Percentiles rank a stretch among this genome's conserved stretches.
phyloP scores from a whole-genome alignment of 2,113 vertebrate species.

The Gambusia affinis region DNA sequence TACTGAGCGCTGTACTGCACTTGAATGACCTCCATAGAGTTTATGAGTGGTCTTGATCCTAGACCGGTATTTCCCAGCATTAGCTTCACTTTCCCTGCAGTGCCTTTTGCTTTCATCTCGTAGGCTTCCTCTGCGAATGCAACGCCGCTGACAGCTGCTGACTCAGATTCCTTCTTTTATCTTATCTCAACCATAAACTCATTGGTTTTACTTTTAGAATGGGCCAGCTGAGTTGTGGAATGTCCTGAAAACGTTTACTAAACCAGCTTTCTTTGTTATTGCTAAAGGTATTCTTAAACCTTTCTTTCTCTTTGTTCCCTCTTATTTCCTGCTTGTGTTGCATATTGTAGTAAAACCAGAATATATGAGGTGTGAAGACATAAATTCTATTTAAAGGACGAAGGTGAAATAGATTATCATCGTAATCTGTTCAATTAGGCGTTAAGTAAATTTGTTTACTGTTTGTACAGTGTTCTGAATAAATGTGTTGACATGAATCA shows the following conservation, averaged over 20 bases:
- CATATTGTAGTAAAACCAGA: constrained; percentile 10
- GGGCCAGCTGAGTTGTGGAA: neutral
- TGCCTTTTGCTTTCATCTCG: constrained; percentile 41
- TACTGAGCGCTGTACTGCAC: neutral
- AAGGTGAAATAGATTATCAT: neutral
- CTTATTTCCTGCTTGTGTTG: neutral
- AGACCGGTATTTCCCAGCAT: constrained; percentile 9
- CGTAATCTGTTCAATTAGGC: neutral
- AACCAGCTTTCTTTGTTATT: constrained; percentile 7
- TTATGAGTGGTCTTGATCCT: constrained; percentile 32
- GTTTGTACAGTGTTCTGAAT: neutral
- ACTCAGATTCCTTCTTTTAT: constrained; percentile 51
- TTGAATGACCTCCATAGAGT: constrained; percentile 16
- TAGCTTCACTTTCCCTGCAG: constrained; percentile 3
- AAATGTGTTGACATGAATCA: neutral
- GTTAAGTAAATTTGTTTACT: neutral
- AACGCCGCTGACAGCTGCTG: constrained; percentile 65
- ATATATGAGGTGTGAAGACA: neutral
- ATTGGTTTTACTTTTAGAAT: neutral
- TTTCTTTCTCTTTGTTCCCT: neutral
- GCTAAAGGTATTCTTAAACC: too few relatives aligned
- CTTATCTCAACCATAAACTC: neutral
- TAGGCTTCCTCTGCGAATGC: constrained; percentile 38
- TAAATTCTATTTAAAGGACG: neutral
- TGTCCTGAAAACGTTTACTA: neutral